These are phyloP conservation scores for Neomorphus geoffroyi DNA, from an alignment of 2,797 vertebrate genomes.

Conservation along the genomic window DNA sequence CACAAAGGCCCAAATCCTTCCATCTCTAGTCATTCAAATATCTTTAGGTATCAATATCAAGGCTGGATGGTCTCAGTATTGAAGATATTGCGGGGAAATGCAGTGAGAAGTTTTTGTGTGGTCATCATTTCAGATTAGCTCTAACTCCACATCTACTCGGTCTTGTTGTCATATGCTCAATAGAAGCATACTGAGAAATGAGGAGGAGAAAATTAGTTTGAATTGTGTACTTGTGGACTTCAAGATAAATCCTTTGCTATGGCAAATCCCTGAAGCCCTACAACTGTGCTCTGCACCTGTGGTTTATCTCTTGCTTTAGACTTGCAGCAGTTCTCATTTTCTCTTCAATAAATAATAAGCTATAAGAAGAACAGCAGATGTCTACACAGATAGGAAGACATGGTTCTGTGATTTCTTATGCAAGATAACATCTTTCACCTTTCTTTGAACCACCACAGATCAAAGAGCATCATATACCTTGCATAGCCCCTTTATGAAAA, in stretches of 20 bases:
- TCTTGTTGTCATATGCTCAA: background rate
- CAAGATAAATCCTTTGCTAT: background rate
- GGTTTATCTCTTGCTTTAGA: background rate
- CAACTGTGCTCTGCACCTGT: background rate
- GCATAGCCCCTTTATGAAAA: background rate
- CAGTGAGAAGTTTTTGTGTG: background rate
- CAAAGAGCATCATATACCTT: background rate
- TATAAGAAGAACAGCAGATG: background rate
- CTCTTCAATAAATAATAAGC: slow-evolving; percentile 10
- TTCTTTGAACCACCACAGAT: background rate
- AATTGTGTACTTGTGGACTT: background rate
- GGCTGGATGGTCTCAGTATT: background rate
- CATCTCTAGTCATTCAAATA: background rate
- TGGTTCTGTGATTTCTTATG: background rate
- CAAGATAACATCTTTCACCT: background rate
- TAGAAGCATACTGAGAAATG: background rate
- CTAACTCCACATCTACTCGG: background rate
- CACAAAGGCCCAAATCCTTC: background rate
- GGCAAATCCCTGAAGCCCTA: background rate
- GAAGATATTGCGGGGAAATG: background rate
- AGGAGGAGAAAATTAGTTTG: background rate
- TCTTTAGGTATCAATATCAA: background rate
- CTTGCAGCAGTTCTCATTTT: background rate
- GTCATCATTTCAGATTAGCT: background rate
- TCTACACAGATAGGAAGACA: background rate